Evolutionary conservation across 2,113 vertebrate genomes (phyloP).

Genomic region (Dinomys branickii): DNA sequence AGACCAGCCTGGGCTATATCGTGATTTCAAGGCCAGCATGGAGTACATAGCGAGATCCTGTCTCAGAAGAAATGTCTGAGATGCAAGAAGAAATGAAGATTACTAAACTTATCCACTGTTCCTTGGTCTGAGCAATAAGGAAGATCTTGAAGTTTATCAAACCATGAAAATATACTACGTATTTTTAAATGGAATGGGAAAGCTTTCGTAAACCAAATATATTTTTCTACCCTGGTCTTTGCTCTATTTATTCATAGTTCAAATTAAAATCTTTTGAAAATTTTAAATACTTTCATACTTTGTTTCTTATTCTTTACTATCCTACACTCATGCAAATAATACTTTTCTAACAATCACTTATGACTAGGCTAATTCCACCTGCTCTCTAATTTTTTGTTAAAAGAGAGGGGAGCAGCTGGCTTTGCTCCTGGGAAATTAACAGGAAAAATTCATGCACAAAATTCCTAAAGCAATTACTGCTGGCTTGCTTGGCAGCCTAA

Average conservation of each 20-base stretch:
- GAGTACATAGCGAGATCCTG: not conserved
- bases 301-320: slow-evolving; percentile 12
- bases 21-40: not conserved
- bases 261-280: slow-evolving; percentile 40
- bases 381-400: slow-evolving; percentile 56
- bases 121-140: not conserved
- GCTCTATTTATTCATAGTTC: slow-evolving; percentile 15
- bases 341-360: slow-evolving; percentile 53
- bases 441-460: slow-evolving; percentile 67
- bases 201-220: not conserved
- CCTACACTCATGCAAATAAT: slow-evolving; percentile 51
- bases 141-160: not conserved
- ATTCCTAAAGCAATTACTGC: slow-evolving; percentile 73
- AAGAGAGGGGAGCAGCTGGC: slow-evolving; percentile 58
- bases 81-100: not conserved
- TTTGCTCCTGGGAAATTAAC: slow-evolving; percentile 74
- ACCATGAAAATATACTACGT: not conserved
- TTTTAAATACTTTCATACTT: slow-evolving; percentile 2
- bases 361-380: slow-evolving; percentile 66
- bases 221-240: not conserved
- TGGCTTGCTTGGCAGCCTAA: slow-evolving; percentile 52
- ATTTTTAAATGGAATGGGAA: not conserved
- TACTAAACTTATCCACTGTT: not conserved
- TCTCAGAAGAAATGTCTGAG: not conserved
- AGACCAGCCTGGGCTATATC: not conserved